A percentile compares a stretch with the other conserved stretches of the same genome.
Conservation (phyloP, 2,113 vertebrate species). For the Microcebus jonahi region DNA sequence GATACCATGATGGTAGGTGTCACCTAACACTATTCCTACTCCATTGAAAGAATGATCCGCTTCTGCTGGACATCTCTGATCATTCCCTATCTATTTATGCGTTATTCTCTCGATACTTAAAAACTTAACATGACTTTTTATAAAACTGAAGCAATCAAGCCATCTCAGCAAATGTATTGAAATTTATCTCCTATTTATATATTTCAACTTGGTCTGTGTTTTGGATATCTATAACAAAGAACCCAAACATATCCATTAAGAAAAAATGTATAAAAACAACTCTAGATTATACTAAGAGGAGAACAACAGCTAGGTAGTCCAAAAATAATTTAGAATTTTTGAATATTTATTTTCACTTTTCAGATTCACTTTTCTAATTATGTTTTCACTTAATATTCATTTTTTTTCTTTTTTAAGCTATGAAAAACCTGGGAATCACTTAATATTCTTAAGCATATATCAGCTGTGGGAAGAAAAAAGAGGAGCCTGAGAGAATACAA, state of each 20-base stretch:
- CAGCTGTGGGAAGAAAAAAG: not conserved
- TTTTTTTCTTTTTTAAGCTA: not conserved
- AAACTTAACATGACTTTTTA: conserved; percentile 1
- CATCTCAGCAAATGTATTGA: not conserved
- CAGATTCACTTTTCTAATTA: conserved; percentile 58
- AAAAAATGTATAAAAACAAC: conserved; percentile 31
- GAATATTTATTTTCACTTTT: conserved; percentile 22
- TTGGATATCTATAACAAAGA: conserved; percentile 7
- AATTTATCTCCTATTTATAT: not conserved
- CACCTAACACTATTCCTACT: not conserved
- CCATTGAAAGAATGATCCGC: not conserved
- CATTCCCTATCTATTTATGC: not conserved
- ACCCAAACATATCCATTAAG: not conserved
- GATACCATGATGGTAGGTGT: not conserved
- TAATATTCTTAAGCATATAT: conserved; percentile 4
- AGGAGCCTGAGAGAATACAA: not conserved
- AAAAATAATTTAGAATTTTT: conserved; percentile 62
- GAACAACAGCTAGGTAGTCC: not conserved
- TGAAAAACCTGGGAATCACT: not conserved
- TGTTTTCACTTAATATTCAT: conserved; percentile 48
- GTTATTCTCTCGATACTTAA: not conserved
- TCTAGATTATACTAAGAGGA: conserved; percentile 41
- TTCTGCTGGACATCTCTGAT: not conserved
- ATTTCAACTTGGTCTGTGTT: conserved; percentile 10
- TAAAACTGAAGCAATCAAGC: not conserved